phyloP scores from a whole-genome alignment of 2,888 invertebrate genomes.

The Zygaena filipendulae region DNA sequence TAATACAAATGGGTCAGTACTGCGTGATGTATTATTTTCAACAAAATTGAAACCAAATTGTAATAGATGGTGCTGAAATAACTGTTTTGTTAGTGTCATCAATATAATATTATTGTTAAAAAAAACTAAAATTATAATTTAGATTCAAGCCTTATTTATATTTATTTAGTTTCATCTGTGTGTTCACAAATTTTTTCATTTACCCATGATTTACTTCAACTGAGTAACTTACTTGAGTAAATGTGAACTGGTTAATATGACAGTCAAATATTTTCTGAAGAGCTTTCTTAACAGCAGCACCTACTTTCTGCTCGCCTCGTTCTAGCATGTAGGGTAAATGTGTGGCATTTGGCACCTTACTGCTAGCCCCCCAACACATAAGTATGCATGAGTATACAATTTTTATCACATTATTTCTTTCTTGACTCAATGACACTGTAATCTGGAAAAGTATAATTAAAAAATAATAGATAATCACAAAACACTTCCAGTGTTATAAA shows the following conservation, averaged over 20 bases:
- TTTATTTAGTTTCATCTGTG: no score
- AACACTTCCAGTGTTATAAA: no score
- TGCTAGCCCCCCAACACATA: constrained; percentile 45
- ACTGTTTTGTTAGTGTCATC: neutral
- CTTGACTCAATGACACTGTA: constrained; percentile 33
- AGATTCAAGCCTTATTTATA: no score
- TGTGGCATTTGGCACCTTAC: constrained; percentile 26
- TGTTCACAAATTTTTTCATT: no score
- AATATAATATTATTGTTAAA: neutral
- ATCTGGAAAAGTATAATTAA: constrained; percentile 29
- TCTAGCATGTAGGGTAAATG: constrained; percentile 58
- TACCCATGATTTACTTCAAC: no score
- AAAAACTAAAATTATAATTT: neutral
- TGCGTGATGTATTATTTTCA: constrained; percentile 36
- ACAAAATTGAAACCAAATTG: constrained; percentile 45
- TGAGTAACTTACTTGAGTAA: constrained; percentile 58
- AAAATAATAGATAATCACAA: neutral
- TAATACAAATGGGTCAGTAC: constrained; percentile 36
- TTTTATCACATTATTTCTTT: constrained; percentile 28
- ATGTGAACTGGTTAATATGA: constrained; percentile 41
- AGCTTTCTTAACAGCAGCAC: constrained; percentile 35
- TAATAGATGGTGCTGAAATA: constrained; percentile 48
- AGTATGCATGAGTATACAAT: constrained; percentile 39
- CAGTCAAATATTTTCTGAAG: constrained; percentile 56
- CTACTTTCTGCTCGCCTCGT: constrained; percentile 42